These are phyloP conservation scores for Podarcis lilfordi DNA, from an alignment of 2,797 vertebrate species.

Conservation along the genomic window DNA sequence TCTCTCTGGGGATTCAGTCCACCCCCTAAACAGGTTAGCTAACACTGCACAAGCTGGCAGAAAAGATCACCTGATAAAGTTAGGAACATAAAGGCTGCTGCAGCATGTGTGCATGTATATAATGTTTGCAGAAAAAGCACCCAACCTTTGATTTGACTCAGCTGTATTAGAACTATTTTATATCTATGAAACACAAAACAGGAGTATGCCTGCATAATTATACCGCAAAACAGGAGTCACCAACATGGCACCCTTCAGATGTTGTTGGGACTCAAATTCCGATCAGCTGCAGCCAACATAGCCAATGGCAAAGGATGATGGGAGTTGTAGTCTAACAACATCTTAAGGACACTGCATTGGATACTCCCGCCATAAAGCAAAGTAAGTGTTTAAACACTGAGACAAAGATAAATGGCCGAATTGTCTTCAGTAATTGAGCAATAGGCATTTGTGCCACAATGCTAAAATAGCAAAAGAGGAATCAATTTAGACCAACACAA, in stretches of 20 bases:
- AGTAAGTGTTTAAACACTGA: not conserved
- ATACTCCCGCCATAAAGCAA: not conserved
- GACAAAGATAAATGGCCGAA: not conserved
- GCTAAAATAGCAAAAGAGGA: not conserved
- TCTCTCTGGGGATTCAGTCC: not conserved
- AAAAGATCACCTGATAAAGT: not conserved
- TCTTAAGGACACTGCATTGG: too few relatives aligned
- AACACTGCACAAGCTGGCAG: not conserved
- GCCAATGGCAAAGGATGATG: too few relatives aligned
- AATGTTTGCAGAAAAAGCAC: not conserved
- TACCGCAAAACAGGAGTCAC: not conserved
- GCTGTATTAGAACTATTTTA: not conserved
- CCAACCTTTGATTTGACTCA: not conserved
- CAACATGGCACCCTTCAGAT: too few relatives aligned
- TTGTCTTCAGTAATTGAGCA: not conserved
- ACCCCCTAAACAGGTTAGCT: not conserved
- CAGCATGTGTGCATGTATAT: not conserved
- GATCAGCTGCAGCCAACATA: too few relatives aligned
- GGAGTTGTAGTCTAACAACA: too few relatives aligned
- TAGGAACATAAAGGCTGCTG: not conserved
- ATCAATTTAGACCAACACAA: not conserved
- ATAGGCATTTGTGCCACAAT: not conserved
- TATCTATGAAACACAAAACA: not conserved
- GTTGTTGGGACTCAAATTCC: too few relatives aligned
- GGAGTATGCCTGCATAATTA: not conserved